A percentile compares a stretch with the other conserved stretches of the same genome.
Evolutionary conservation across 92 coral and sea anemone genomes (phyloP).

Genomic region (Montipora capitata): DNA sequence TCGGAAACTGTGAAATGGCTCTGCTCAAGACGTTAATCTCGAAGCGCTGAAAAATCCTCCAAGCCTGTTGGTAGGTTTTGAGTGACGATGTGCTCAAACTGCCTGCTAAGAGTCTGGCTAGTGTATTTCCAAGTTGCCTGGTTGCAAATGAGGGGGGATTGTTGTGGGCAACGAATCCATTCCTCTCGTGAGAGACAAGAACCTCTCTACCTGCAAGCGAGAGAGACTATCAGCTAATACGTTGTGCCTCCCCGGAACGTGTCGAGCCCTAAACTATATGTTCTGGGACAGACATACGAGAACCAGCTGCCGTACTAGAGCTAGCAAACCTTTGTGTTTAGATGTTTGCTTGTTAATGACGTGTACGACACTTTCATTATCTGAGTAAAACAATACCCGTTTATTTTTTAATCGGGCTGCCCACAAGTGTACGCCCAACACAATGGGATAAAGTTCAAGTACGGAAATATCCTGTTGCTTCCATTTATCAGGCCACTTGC

Average conservation of each 20-base stretch:
- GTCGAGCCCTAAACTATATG: slow-evolving; percentile 50
- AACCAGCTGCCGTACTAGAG: slow-evolving; percentile 33
- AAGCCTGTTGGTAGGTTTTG: slow-evolving; percentile 33
- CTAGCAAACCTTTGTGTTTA: slow-evolving; percentile 35
- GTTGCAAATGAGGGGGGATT: slow-evolving; percentile 30
- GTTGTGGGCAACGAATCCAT: not conserved
- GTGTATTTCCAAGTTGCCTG: slow-evolving; percentile 49
- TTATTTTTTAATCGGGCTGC: slow-evolving; percentile 35
- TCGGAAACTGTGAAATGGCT: slow-evolving; percentile 7
- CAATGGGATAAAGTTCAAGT: slow-evolving; percentile 66
- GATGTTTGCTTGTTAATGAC: slow-evolving; percentile 64
- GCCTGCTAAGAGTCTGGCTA: slow-evolving; percentile 8
- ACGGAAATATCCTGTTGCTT: slow-evolving; percentile 24
- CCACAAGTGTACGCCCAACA: slow-evolving; percentile 63
- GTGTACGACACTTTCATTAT: slow-evolving; percentile 33
- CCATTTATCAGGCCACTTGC: slow-evolving; percentile 69
- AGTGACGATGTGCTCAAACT: slow-evolving; percentile 33
- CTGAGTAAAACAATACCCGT: slow-evolving; percentile 54
- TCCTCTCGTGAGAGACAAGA: slow-evolving; percentile 6
- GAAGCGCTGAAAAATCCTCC: slow-evolving; percentile 10
- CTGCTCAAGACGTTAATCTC: not conserved
- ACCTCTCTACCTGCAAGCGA: slow-evolving; percentile 54
- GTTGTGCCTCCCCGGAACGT: slow-evolving; percentile 37
- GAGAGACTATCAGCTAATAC: slow-evolving; percentile 15
- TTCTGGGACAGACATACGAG: slow-evolving; percentile 43